phyloP scores from a whole-genome alignment of 2,888 invertebrate species.

The Crioceris asparagi region DNA sequence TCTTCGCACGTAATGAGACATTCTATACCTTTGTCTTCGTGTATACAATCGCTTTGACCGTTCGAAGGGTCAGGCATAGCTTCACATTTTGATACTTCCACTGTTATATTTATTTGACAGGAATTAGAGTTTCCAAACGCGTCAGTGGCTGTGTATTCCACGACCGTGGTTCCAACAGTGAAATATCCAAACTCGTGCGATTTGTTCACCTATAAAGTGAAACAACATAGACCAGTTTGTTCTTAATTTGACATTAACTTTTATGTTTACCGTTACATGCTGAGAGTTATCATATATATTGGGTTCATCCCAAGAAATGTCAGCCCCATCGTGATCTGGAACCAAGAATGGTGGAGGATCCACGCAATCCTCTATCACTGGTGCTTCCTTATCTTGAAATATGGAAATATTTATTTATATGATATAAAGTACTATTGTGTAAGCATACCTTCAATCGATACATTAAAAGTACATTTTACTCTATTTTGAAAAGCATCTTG shows the following conservation, averaged over 20 bases:
- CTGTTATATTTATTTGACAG: slow-evolving; percentile 49
- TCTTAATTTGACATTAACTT: neutral
- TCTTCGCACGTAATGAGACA: slow-evolving; percentile 49
- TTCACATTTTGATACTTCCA: slow-evolving; percentile 39
- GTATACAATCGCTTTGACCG: slow-evolving; percentile 30
- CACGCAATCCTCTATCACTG: slow-evolving; percentile 47
- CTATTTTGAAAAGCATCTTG: slow-evolving; percentile 50
- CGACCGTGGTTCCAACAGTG: slow-evolving; percentile 43
- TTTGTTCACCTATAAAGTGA: slow-evolving; percentile 27
- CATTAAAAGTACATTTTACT: slow-evolving; percentile 48
- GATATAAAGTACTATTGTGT: neutral
- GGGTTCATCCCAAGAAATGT: slow-evolving; percentile 51
- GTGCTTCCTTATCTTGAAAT: slow-evolving; percentile 44
- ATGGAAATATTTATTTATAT: neutral
- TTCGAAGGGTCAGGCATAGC: slow-evolving; percentile 29
- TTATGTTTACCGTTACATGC: slow-evolving; percentile 25
- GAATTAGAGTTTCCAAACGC: slow-evolving; percentile 45
- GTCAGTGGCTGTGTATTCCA: slow-evolving; percentile 50
- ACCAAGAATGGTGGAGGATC: slow-evolving; percentile 44
- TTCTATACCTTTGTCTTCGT: slow-evolving; percentile 26
- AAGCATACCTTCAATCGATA: slow-evolving; percentile 44
- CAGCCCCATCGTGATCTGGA: slow-evolving; percentile 29
- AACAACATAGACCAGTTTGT: neutral
- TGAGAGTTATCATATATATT: slow-evolving; percentile 47
- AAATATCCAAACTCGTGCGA: slow-evolving; percentile 41